Conservation (phyloP, 1,140 invertebrate genomes). For the Ceratoteleas bidentatus region DNA sequence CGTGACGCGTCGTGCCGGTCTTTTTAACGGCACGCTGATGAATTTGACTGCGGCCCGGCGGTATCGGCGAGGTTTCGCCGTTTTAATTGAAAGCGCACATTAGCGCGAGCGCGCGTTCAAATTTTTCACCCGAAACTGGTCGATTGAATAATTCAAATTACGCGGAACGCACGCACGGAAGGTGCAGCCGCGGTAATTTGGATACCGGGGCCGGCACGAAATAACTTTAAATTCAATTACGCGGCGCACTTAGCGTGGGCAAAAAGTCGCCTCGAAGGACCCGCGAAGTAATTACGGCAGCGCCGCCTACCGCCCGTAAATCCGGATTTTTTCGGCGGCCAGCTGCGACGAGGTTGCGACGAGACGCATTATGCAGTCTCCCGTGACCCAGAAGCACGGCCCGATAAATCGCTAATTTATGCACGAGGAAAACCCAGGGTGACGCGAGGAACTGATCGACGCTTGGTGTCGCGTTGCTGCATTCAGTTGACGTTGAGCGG, state of each 20-base stretch:
- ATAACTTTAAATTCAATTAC: constrained; percentile 81
- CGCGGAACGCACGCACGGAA: constrained; percentile 33
- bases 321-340: constrained; percentile 71
- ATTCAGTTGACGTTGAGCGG: constrained; percentile 4
- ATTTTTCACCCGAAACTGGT: constrained; percentile 51
- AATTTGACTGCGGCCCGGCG: constrained; percentile 29
- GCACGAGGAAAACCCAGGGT: background rate
- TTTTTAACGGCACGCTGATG: constrained; percentile 32
- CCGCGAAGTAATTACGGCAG: constrained; percentile 76
- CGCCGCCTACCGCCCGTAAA: constrained; percentile 75
- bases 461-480: background rate
- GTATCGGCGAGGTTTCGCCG: constrained; percentile 22
- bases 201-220: constrained; percentile 75
- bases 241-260: constrained; percentile 71
- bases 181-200: constrained; percentile 40
- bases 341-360: constrained; percentile 71
- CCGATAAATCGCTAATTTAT: constrained; percentile 38
- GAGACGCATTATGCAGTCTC: constrained; percentile 68
- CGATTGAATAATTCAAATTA: constrained; percentile 63
- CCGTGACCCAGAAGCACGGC: constrained; percentile 21
- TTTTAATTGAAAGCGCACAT: constrained; percentile 63
- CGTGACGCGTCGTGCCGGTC: constrained; percentile 3
- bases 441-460: too few species aligned
- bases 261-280: constrained; percentile 71
- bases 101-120: constrained; percentile 44